Conservation (phyloP, 2,113 vertebrate species). For the Isurus oxyrinchus region DNA sequence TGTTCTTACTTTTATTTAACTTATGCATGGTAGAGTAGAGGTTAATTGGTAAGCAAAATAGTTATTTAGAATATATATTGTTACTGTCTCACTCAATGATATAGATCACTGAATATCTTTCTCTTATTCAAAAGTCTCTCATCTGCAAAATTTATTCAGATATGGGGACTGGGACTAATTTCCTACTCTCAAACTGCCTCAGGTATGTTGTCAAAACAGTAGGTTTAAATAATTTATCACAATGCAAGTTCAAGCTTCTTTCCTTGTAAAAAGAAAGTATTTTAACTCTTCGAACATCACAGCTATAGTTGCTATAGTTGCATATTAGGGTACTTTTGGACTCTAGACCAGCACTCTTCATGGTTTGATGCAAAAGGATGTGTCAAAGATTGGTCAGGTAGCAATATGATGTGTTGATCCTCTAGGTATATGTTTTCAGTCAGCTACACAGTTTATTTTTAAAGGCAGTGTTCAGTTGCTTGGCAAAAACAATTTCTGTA, state of each 20-base stretch:
- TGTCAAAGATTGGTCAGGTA: not conserved
- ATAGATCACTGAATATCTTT: not conserved
- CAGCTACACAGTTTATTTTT: not conserved
- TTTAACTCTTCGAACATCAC: not conserved
- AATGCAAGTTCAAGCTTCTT: not conserved
- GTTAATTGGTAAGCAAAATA: not conserved
- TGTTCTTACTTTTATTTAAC: not conserved
- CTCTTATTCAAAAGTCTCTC: conserved; percentile 6
- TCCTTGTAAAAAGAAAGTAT: not conserved
- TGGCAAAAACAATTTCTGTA: not conserved
- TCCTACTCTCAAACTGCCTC: not conserved
- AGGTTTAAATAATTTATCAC: not conserved
- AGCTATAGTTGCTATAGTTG: not conserved
- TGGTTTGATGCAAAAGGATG: not conserved
- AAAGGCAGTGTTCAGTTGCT: not conserved
- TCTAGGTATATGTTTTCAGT: not conserved
- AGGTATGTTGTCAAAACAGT: conserved; percentile 15
- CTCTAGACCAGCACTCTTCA: not conserved
- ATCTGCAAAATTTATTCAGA: conserved; percentile 28
- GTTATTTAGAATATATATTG: not conserved
- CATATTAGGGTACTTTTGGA: not conserved
- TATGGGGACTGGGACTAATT: conserved; percentile 23
- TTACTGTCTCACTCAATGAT: not conserved
- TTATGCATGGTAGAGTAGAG: not conserved
- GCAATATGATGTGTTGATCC: not conserved